Base-by-base conservation (phyloP, 1,140 invertebrate genomes). In the Coenobita brevimanus region DNA sequence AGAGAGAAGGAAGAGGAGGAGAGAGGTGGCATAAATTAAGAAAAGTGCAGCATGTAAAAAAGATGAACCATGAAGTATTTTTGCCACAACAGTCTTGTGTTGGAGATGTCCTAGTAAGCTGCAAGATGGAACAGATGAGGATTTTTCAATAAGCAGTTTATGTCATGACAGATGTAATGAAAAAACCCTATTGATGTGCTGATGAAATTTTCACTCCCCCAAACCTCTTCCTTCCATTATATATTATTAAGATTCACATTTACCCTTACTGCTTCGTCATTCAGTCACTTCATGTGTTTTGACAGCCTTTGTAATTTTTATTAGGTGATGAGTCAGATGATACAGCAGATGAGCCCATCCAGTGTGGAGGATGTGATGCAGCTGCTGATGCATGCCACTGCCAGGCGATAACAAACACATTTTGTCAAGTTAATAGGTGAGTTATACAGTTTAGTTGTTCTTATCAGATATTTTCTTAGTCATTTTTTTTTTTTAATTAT, bases 381-480 rank as follows among this genome's bases (percentile, higher is more conserved):
- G 46, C 82, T 21, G 38, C 69, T 27, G 60, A 80, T 43, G 85
- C 82, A 21, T 90, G 89, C 24, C 85, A 90, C 38, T 90, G 89
- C 38, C 85, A 84, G 2, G 75, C 80, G 41, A 87, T 90, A 33
- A 83, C 85, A 38, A 88, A 90, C 50, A 88, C 85, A 3, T 90
- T 90, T 43, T 82, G 50, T 43, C 81, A 90, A 73, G 87, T 90
- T 57, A 90, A 90, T 64, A 88, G 67, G 89, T 88, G 38, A 76
- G 62, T 83, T 43, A 64, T 73, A n/a, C n/a, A n/a, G 15, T 41
- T 33, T 54, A 50, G 46, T 27, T 21, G 6, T 10, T 38, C 38
- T 27, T n/a, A 24, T 54, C 3, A 2, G 10, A 10, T 57, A 21
- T 2, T 27, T 50, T 21, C 30, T 21, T 15, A 3, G 3, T 73